Evolutionary conservation across 2,888 invertebrate genomes (phyloP), one percentile per base, ranked within the genome.

Genomic region (Trichacis sp.): DNA sequence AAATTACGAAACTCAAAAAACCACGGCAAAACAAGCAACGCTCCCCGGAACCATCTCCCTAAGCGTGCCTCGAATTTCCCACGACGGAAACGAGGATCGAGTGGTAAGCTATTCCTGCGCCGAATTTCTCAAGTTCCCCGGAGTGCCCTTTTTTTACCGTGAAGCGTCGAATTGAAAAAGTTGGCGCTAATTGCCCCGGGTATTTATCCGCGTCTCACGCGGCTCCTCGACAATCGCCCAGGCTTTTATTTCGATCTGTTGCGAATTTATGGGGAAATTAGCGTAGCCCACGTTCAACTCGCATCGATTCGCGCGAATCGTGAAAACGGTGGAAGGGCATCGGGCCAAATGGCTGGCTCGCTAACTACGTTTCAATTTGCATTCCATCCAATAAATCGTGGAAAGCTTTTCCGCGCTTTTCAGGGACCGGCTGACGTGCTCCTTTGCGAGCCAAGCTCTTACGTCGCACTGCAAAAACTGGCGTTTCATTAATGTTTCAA

Each of bases 301-400:
- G 15, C 43, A 50, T 60, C 57, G 60, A 60, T 65, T 65, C 33
- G 29, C 51, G 49, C 57, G 48, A 53, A 56, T 48, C 54, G 52
- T 51, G 38, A 30, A 18, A 45, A 15, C 47, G 51, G 45, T 11
- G 49, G 49, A 33, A 42, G 46, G 43, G 46, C 53, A 20, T 11
- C 43, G 53, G 40, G 49, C 63, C 36, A 63, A 71, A 67, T 70
- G 61, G 57, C 60, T 55, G 66, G 60, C 67, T 68, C 67, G 71
- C 73, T 76, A 75, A 77, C 77, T 75, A 73, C 72, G 69, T 77
- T 77, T 77, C 70, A 71, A 79, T 79, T 77, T 77, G 74, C 77
- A 77, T 79, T 76, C 74, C 69, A 71, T 72, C 73, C 69, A 68
- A 73, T 76, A 77, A 76, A 77, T 75, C 69, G 65, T 49, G 42